Evolutionary conservation across 2,888 invertebrate genomes (phyloP).

Genomic region (Vandiemenella viatica): DNA sequence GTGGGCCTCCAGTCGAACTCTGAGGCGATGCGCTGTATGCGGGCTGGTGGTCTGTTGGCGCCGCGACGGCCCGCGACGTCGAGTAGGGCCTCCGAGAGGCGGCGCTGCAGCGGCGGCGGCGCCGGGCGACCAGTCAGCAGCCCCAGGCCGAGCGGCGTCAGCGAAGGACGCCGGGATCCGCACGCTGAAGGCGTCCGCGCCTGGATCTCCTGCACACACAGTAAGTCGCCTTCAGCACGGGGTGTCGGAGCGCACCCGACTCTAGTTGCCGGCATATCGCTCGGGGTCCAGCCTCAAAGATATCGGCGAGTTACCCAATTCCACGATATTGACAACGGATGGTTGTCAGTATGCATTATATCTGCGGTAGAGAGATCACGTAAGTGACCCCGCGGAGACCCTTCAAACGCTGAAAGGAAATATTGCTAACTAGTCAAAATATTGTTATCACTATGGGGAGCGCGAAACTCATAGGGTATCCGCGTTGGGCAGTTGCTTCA

Average conservation of each 20-base stretch:
- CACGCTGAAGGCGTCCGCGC: slow-evolving; percentile 65
- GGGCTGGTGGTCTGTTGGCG: slow-evolving; percentile 28
- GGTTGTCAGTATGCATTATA: no score
- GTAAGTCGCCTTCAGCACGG: slow-evolving; percentile 3
- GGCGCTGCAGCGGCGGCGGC: slow-evolving; percentile 29
- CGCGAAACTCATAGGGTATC: no score
- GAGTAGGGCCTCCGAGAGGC: slow-evolving; percentile 40
- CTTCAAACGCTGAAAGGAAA: no score
- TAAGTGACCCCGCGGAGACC: no score
- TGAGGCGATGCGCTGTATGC: slow-evolving; percentile 33
- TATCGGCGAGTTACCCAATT: no score
- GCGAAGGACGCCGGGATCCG: slow-evolving; percentile 55
- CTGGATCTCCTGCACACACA: slow-evolving; percentile 44
- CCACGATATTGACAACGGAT: no score
- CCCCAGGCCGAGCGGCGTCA: slow-evolving; percentile 40
- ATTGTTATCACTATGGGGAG: no score
- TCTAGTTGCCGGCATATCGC: no score
- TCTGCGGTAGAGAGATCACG: no score
- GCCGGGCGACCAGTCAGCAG: slow-evolving; percentile 27
- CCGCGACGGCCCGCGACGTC: slow-evolving; percentile 28
- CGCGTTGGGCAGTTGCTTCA: no score
- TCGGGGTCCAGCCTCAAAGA: no score
- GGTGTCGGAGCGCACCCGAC: slow-evolving; percentile 17
- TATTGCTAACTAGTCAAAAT: no score
- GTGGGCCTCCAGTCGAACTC: slow-evolving; percentile 34